Conservation (phyloP, 2,797 vertebrate genomes). For the Gymnoscopelus braueri region DNA sequence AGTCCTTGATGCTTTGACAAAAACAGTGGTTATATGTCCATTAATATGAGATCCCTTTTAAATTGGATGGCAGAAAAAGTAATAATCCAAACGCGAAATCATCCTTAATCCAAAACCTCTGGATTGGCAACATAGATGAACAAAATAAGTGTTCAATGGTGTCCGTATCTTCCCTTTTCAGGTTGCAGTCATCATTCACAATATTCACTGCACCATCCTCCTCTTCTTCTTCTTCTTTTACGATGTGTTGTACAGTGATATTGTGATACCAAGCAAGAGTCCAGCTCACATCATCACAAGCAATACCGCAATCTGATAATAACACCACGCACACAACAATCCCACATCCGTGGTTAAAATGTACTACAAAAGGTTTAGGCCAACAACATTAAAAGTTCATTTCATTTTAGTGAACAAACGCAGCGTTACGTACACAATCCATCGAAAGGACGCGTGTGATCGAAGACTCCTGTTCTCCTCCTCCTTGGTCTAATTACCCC, state of each 20-base stretch:
- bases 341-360: constrained; percentile 65
- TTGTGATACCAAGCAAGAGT: constrained; percentile 38
- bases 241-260: constrained; percentile 21
- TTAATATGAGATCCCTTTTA: constrained; percentile 43
- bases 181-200: constrained; percentile 61
- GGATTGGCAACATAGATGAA: constrained; percentile 59
- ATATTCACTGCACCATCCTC: constrained; percentile 45
- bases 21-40: constrained; percentile 48
- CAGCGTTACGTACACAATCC: constrained; percentile 22
- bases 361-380: constrained; percentile 51
- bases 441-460: constrained; percentile 30
- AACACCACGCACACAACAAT: constrained; percentile 36
- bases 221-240: constrained; percentile 22
- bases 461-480: constrained; percentile 49
- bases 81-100: constrained; percentile 49
- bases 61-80: constrained; percentile 51
- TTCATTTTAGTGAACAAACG: constrained; percentile 15
- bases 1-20: constrained; percentile 54
- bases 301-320: constrained; percentile 62
- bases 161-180: constrained; percentile 63
- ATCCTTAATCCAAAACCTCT: constrained; percentile 63
- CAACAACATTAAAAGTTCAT: constrained; percentile 22
- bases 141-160: constrained; percentile 58
- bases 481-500: constrained; percentile 79
- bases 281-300: constrained; percentile 39